Conservation (phyloP, 2,888 invertebrate genomes). For the Zootermopsis nevadensis region DNA sequence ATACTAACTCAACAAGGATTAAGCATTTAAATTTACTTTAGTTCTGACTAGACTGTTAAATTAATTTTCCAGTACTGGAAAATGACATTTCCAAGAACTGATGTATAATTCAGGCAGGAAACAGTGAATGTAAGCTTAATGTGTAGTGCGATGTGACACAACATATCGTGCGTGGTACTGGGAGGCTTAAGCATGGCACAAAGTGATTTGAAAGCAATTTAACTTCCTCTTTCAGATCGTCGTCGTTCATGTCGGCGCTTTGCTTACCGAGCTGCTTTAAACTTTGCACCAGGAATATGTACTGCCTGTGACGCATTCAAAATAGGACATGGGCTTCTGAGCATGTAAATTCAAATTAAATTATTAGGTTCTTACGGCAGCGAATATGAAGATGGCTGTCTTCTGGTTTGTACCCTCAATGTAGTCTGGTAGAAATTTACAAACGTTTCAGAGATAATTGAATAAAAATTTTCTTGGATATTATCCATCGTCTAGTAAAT, state of each 20-base stretch:
- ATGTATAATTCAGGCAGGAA: neutral
- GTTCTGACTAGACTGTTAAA: too few species aligned
- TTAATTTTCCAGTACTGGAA: too few species aligned
- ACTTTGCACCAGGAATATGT: neutral
- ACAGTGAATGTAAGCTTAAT: neutral
- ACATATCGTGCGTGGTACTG: neutral
- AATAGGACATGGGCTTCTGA: neutral
- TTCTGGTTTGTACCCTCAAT: too few species aligned
- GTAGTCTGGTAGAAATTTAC: too few species aligned
- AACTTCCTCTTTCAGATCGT: neutral
- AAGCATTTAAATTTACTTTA: too few species aligned
- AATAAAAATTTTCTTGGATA: too few species aligned
- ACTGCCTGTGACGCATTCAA: neutral
- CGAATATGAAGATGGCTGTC: too few species aligned
- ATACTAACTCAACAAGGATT: too few species aligned
- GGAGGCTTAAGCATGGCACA: neutral
- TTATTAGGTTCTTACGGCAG: too few species aligned
- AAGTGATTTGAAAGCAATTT: slow-evolving; percentile 36
- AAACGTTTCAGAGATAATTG: too few species aligned
- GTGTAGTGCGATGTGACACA: neutral
- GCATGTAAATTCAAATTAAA: too few species aligned
- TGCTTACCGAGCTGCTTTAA: neutral
- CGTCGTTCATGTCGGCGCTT: neutral
- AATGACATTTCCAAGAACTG: neutral
- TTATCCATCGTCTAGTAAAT: too few species aligned